These are phyloP conservation scores for Nomada lathburiana DNA, from an alignment of 2,888 invertebrate species.

Conservation along the genomic window DNA sequence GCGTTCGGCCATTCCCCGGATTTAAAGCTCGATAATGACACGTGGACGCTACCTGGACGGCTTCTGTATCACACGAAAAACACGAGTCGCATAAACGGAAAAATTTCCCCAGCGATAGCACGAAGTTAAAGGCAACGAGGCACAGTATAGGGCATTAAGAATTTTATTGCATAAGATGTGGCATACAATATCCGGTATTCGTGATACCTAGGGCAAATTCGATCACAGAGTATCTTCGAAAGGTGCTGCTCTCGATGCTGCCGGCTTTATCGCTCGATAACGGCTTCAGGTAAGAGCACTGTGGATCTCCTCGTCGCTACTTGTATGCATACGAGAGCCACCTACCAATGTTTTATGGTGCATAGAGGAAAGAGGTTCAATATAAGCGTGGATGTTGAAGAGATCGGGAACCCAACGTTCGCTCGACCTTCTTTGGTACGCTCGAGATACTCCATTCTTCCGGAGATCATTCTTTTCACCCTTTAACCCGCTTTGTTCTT, in stretches of 20 bases:
- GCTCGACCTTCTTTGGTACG: conserved; percentile 41
- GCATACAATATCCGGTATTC: conserved; percentile 24
- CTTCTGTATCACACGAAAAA: neutral
- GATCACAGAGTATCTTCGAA: conserved; percentile 41
- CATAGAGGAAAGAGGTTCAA: conserved; percentile 30
- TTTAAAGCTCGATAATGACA: neutral
- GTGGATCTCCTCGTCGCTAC: conserved; percentile 49
- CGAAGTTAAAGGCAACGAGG: neutral
- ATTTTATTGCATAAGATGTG: conserved; percentile 35
- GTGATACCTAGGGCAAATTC: conserved; percentile 9
- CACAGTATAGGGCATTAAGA: conserved; percentile 34
- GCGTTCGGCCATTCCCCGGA: neutral
- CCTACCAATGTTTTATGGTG: conserved; percentile 52
- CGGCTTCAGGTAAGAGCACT: conserved; percentile 49
- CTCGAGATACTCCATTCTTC: conserved; percentile 8
- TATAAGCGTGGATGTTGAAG: conserved; percentile 32
- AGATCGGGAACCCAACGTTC: conserved; percentile 25
- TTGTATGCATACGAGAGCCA: conserved; percentile 50
- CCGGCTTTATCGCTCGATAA: conserved; percentile 62
- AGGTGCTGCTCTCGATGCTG: conserved; percentile 35
- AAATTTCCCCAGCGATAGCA: neutral
- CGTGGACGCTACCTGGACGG: neutral
- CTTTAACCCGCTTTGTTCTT: no score
- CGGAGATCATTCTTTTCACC: conserved; percentile 22
- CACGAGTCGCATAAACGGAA: neutral